These are phyloP conservation scores for Plotosus lineatus DNA, from an alignment of 2,113 vertebrate genomes.

Conservation along the genomic window DNA sequence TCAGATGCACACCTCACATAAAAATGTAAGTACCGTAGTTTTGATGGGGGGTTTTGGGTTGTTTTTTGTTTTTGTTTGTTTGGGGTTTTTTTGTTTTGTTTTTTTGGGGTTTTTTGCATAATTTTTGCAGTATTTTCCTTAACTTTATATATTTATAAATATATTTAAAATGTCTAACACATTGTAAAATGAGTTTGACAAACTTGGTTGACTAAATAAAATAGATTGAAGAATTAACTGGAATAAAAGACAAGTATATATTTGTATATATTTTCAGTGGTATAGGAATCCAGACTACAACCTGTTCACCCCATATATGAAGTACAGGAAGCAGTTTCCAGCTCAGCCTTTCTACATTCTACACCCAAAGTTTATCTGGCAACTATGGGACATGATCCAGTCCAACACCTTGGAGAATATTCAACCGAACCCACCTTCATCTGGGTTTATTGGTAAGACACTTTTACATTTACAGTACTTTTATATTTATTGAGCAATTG, in stretches of 20 bases:
- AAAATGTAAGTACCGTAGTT: no score
- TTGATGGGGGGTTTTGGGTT: no score
- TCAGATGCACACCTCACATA: no score
- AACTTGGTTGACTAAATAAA: background rate
- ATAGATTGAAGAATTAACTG: background rate
- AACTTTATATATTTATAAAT: background rate
- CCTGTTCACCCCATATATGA: constrained; percentile 88
- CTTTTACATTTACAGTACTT: background rate
- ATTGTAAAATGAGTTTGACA: background rate
- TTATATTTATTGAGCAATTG: background rate
- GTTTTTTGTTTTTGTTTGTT: no score
- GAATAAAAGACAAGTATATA: background rate
- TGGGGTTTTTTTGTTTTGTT: no score
- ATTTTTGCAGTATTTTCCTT: no score
- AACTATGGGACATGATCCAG: constrained; percentile 96
- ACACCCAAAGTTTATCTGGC: constrained; percentile 94
- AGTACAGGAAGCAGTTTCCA: constrained; percentile 84
- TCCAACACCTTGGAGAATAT: constrained; percentile 94
- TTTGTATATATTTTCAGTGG: constrained; percentile 81
- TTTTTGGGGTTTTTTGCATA: no score
- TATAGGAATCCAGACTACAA: constrained; percentile 95
- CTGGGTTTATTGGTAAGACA: constrained; percentile 92
- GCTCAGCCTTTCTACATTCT: constrained; percentile 93
- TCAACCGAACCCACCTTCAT: constrained; percentile 97
- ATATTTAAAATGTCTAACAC: background rate